A percentile compares a stretch with the other conserved stretches of the same genome.
Evolutionary conservation across 2,113 vertebrate genomes (phyloP).

Genomic region (Neodon shergylaensis): DNA sequence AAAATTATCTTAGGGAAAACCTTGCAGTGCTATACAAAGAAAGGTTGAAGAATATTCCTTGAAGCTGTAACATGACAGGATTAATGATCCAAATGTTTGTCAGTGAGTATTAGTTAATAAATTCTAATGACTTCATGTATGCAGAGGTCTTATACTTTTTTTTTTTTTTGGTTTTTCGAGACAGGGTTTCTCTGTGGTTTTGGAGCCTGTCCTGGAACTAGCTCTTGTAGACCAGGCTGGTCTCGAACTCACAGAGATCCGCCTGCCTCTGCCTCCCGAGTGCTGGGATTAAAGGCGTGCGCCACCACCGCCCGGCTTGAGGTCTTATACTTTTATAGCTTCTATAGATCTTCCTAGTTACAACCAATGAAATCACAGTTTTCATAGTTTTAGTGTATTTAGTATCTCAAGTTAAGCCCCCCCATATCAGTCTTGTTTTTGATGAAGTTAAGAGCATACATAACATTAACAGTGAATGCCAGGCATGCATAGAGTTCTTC

Average conservation of each 20-base stretch:
- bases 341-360: neutral
- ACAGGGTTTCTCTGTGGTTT: too few relatives aligned
- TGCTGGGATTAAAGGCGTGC: too few relatives aligned
- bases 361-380: neutral
- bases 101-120: conserved; percentile 40
- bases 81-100: conserved; percentile 41
- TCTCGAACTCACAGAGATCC: too few relatives aligned
- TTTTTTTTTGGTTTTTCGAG: too few relatives aligned
- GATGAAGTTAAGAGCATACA: neutral
- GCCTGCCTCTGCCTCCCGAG: too few relatives aligned
- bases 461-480: conserved; percentile 5
- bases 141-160: neutral
- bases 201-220: too few relatives aligned
- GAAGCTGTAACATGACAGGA: conserved; percentile 2
- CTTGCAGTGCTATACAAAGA: neutral
- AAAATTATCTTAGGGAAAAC: conserved; percentile 36
- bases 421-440: conserved; percentile 3
- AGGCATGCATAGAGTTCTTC: neutral
- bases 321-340: neutral
- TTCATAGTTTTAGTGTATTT: neutral
- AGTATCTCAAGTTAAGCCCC: neutral
- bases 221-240: too few relatives aligned
- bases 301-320: too few relatives aligned
- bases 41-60: conserved; percentile 36
- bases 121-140: neutral